phyloP scores from a whole-genome alignment of 2,113 vertebrate species.

The Chunga burmeisteri region DNA sequence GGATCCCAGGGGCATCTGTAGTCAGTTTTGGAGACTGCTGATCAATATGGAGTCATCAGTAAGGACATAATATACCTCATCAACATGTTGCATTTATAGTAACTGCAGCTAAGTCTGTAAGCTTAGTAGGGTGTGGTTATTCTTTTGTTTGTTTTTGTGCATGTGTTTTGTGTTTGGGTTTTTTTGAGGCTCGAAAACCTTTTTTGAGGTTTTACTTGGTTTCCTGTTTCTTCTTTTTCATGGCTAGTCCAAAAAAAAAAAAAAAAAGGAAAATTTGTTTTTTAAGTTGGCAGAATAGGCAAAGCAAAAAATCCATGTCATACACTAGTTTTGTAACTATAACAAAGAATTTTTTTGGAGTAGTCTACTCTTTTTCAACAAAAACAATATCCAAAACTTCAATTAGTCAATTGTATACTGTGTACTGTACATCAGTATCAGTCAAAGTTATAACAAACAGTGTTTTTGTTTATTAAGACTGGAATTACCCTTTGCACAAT shows the following conservation, averaged over 20 bases:
- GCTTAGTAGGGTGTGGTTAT: too few relatives aligned
- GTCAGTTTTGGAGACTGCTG: neutral
- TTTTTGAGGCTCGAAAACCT: neutral
- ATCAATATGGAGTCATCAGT: neutral
- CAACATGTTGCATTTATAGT: neutral
- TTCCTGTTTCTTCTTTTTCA: neutral
- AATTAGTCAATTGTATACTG: neutral
- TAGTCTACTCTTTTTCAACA: neutral
- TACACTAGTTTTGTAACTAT: neutral
- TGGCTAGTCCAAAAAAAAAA: neutral
- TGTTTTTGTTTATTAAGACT: neutral
- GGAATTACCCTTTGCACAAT: neutral
- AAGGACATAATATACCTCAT: neutral
- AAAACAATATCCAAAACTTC: neutral
- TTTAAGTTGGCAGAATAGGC: neutral
- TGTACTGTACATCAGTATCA: neutral
- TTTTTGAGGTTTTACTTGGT: neutral
- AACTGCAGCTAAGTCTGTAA: neutral
- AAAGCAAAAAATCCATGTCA: neutral
- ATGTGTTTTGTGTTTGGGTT: neutral
- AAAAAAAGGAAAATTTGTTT: neutral
- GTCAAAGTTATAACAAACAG: neutral
- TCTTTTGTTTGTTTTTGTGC: neutral
- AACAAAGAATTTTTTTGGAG: neutral
- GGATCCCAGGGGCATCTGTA: too few relatives aligned